Conservation (phyloP, 2,113 vertebrate species). For the Pedetes capensis region DNA sequence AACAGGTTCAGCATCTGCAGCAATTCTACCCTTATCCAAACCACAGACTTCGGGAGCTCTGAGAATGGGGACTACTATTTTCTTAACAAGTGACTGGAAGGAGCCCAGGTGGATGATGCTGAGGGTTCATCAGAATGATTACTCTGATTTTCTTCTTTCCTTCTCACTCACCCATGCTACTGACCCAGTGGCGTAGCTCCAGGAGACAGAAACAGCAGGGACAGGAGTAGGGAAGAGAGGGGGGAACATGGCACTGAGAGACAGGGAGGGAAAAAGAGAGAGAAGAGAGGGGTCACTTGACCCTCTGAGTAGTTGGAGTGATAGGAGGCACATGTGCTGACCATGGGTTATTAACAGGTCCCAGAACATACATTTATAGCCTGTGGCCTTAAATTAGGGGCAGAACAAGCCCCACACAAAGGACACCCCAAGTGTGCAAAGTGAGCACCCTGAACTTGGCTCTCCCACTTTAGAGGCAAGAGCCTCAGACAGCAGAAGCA, state of each 20-base stretch:
- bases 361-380: background rate
- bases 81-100: background rate
- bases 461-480: background rate
- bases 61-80: background rate
- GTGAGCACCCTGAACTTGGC: background rate
- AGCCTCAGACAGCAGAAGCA: fast-evolving
- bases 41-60: background rate
- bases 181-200: background rate
- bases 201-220: background rate
- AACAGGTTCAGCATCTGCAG: background rate
- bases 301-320: background rate
- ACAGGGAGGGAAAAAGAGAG: background rate
- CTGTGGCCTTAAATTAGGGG: background rate
- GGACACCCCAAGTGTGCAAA: background rate
- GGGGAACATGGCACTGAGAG: background rate
- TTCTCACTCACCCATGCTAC: background rate
- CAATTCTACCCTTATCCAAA: background rate
- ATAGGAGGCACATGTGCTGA: conserved; percentile 14
- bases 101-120: background rate
- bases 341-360: conserved; percentile 34
- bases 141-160: background rate
- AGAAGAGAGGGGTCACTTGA: background rate
- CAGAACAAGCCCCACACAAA: background rate
- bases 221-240: no score
- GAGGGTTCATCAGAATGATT: background rate